phyloP scores from a whole-genome alignment of 2,797 vertebrate species.

The Anomalospiza imberbis region DNA sequence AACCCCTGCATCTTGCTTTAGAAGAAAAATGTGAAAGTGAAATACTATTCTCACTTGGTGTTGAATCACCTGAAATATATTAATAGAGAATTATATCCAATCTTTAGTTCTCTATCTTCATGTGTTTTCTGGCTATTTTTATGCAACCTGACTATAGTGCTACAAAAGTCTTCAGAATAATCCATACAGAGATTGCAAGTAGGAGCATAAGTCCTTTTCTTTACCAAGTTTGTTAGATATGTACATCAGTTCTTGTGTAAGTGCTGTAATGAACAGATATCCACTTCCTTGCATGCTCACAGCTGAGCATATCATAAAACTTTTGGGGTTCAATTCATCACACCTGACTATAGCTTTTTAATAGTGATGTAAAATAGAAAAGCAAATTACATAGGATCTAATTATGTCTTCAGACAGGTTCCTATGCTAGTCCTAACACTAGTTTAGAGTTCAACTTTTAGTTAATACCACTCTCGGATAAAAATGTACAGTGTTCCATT shows the following conservation, averaged over 20 bases:
- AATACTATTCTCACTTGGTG: not conserved
- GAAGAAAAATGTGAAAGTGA: not conserved
- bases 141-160: not conserved
- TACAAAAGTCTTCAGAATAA: not conserved
- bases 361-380: not conserved
- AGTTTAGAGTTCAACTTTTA: not conserved
- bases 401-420: not conserved
- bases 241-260: not conserved
- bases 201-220: not conserved
- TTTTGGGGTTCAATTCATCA: not conserved
- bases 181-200: not conserved
- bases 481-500: not conserved
- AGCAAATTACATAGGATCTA: not conserved
- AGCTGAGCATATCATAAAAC: not conserved
- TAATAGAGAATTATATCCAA: not conserved
- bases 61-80: not conserved
- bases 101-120: not conserved
- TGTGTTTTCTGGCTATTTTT: not conserved
- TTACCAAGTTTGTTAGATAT: not conserved
- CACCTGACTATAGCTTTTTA: not conserved
- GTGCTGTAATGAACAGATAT: not conserved
- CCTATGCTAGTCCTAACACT: not conserved
- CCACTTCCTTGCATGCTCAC: not conserved
- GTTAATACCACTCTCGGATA: not conserved
- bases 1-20: not conserved